phyloP scores from a whole-genome alignment of 2,888 invertebrate genomes.

The Volucella inanis region DNA sequence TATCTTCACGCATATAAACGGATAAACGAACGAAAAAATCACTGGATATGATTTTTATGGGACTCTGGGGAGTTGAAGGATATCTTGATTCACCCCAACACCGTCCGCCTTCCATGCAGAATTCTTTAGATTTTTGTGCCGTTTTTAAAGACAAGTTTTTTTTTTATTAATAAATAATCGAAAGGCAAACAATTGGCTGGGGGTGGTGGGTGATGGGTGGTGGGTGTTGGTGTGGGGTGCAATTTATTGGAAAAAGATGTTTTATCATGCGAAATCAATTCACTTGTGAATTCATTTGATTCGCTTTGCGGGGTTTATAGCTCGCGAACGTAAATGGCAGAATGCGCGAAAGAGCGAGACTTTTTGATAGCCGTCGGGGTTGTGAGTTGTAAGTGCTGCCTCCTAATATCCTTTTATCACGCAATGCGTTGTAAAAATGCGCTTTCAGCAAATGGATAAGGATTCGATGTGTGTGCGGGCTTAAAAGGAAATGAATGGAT shows the following conservation, averaged over 20 bases:
- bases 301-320: constrained; percentile 60
- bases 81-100: constrained; percentile 14
- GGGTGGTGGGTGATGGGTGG: constrained; percentile 13
- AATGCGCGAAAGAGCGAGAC: constrained; percentile 14
- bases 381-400: constrained; percentile 20
- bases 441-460: constrained; percentile 17
- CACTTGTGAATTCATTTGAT: constrained; percentile 74
- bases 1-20: constrained; percentile 73
- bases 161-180: constrained; percentile 74
- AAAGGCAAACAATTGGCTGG: constrained; percentile 66
- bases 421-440: constrained; percentile 40
- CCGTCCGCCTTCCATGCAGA: neutral
- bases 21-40: constrained; percentile 74
- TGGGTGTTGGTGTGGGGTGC: constrained; percentile 2
- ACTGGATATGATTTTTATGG: constrained; percentile 75
- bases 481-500: constrained; percentile 33
- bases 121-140: constrained; percentile 37
- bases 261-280: constrained; percentile 74
- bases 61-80: constrained; percentile 68
- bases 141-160: constrained; percentile 48
- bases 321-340: constrained; percentile 22
- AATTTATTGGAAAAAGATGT: constrained; percentile 48
- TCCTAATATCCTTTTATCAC: constrained; percentile 64
- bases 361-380: constrained; percentile 53
- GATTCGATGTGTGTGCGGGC: constrained; percentile 15